Conservation (phyloP, 2,888 invertebrate genomes). For the Cinara cedri region DNA sequence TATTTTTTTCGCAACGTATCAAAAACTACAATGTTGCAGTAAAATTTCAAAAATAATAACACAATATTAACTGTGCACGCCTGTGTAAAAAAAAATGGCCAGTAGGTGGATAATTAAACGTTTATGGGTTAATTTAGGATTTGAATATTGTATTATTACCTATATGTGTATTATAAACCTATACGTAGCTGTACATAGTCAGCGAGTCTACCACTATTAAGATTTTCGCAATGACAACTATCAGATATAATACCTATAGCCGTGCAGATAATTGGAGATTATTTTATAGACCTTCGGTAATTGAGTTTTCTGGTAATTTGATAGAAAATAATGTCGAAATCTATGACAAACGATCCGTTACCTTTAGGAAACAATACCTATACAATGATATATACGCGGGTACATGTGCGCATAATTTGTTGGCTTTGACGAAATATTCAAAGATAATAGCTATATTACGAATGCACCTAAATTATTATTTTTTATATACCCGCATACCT, state of each 20-base stretch:
- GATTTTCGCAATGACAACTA: conserved; percentile 23
- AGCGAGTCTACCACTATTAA: too few species aligned
- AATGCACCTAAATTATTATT: conserved; percentile 41
- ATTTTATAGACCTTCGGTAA: conserved; percentile 32
- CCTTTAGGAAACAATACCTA: conserved; percentile 13
- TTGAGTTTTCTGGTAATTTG: conserved; percentile 46
- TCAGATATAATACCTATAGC: background rate
- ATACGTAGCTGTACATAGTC: too few species aligned
- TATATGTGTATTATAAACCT: too few species aligned
- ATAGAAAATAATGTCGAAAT: conserved; percentile 43
- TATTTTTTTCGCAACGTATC: too few species aligned
- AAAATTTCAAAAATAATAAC: too few species aligned
- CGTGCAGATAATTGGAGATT: conserved; percentile 8
- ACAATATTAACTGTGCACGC: too few species aligned
- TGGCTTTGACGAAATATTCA: conserved; percentile 30
- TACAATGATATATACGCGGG: background rate
- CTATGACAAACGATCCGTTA: conserved; percentile 49
- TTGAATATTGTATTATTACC: too few species aligned
- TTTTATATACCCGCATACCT: background rate
- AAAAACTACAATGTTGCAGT: too few species aligned
- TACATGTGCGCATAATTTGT: background rate
- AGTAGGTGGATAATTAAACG: too few species aligned
- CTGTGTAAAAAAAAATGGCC: too few species aligned
- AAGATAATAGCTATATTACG: conserved; percentile 43
- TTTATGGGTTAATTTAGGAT: too few species aligned